These are phyloP conservation scores for Anastatus disparis DNA, from an alignment of 1,140 invertebrate species.

Conservation along the genomic window DNA sequence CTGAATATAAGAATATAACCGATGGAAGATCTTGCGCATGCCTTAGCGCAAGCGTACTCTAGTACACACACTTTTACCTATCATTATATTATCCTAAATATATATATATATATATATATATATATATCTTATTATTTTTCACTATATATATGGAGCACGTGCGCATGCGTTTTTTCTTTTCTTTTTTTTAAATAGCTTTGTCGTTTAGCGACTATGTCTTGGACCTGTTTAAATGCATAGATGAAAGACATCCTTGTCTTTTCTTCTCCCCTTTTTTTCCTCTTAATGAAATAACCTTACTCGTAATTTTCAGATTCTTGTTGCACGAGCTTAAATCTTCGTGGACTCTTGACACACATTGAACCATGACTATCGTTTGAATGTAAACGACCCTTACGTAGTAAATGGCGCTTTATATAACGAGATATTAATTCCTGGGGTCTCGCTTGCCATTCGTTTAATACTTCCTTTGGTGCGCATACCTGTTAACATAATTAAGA, in stretches of 20 bases:
- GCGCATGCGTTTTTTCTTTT: no score
- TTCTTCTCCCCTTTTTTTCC: no score
- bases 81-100: no score
- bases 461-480: constrained; percentile 84
- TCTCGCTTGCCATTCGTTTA: constrained; percentile 93
- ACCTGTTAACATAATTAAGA: constrained; percentile 74
- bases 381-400: constrained; percentile 75
- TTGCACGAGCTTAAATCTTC: constrained; percentile 87
- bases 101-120: no score
- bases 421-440: constrained; percentile 89
- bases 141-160: no score
- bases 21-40: no score
- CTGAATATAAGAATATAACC: no score
- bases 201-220: neutral
- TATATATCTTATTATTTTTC: no score
- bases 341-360: constrained; percentile 82
- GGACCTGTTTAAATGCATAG: neutral
- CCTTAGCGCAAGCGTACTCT: no score
- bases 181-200: no score
- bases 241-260: no score
- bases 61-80: no score
- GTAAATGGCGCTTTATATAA: constrained; percentile 87
- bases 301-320: constrained; percentile 91
- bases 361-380: constrained; percentile 80
- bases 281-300: constrained; percentile 69